Evolutionary conservation across 2,888 invertebrate genomes (phyloP), one percentile per base, ranked within the genome.

Genomic region (Ochropleura plecta): DNA sequence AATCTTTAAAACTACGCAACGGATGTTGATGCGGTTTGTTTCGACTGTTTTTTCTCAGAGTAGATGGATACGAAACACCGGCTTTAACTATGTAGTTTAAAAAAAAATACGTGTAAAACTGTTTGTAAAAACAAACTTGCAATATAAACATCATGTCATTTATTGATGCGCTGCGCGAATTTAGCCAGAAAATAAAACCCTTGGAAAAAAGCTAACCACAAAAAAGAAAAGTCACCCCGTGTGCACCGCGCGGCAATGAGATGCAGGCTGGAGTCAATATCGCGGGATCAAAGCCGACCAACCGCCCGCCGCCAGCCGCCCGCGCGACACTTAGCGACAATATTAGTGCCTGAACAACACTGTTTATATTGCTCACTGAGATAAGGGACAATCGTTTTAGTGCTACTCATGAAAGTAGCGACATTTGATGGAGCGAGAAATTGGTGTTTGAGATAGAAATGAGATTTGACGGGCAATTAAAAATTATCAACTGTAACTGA

Each of bases 211-310:
- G 18, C 16, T 4, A 14, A 8, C 14, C 16, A 12, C 7, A 53
- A 59, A 57, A 65, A 49, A 53, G 57, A 69, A 70, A 74, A 53
- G 0, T 73, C 69, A 14, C 5, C 72, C 81, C 73, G 88, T 86
- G 86, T 66, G 76, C 44, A 40, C 7, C 57, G 76, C 57, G 76
- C 66, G 72, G 70, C 78, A 88, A 86, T 86, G 79, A 88, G 78
- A 86, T 86, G 87, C 88, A 80, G 86, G 80, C 44, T 70, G 77
- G 77, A 86, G 88, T 86, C 86, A 86, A 86, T 88, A 88, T 81
- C 86, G 70, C 78, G 84, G 88, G 86, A 86, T 86, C 86, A 88
- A 88, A 88, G 86, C 81, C 85, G 85, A 7, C 62, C 62, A 44
- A 44, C 62, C 62, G 62, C 62, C 57, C 30, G 30, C 57, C 57